Base-by-base conservation (phyloP, 2,113 vertebrate species). In the Egretta garzetta region DNA sequence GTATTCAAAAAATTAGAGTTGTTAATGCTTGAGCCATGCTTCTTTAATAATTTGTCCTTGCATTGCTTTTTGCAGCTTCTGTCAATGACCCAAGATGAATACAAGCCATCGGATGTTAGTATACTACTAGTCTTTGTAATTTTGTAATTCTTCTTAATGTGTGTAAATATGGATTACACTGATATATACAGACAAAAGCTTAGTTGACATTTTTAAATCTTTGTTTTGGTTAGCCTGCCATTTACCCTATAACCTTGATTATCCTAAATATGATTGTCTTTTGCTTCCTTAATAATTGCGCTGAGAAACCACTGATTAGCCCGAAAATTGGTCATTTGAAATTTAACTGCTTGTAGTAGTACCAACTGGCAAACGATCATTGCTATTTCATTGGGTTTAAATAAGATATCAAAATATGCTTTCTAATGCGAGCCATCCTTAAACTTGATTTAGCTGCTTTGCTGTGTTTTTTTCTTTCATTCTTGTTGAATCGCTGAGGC, bases 101-200 rank as follows among this genome's bases (percentile, higher is more conserved):
- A 99, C 99, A 99, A 99, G 97, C 98, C 99, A 70, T 99, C 98
- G 59, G 99, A 99, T 98, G 99, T 99, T 99, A 99, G 99, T 98
- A 98, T 98, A 98, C 93, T 93, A 84, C 98, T 96, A 97, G 67
- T 97, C 74, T 95, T 97, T 96, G 67, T 94, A 41, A 62, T 90
- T 90, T 80, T 84, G 27, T 59, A 70, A 83, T 95, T 83, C 82
- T 64, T 89, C 55, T 56, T 37, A 32, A 15, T 63, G 12, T 90
- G 73, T 94, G 53, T 93, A 55, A 90, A 97, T 93, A 64, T 17
- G 8, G 64, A 83, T 79, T 70, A 88, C 70, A 39, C 41, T 64
- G 43, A 68, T 49, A 32, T n/a, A 45, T 58, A 55, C 41, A 88
- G 35, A 73, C 33, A 55, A 74, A 73, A 86, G 22, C 80, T 66